A percentile compares a stretch with the other conserved stretches of the same genome.
Conservation (phyloP, 2,113 vertebrate genomes). For the Willisornis vidua region DNA sequence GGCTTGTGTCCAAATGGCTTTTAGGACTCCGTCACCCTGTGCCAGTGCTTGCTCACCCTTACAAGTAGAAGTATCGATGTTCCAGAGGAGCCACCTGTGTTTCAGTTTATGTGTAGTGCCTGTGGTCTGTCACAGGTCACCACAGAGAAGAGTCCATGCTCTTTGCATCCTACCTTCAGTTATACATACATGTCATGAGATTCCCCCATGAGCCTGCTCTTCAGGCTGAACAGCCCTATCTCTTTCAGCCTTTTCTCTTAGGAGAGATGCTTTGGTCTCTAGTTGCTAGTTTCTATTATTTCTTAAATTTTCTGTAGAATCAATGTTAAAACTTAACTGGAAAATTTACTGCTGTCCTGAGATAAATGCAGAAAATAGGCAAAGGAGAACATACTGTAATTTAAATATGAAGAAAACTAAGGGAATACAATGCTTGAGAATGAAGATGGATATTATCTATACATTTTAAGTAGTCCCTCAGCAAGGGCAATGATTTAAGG, state of each 20-base stretch:
- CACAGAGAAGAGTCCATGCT: background rate
- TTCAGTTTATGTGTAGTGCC: background rate
- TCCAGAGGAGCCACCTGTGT: background rate
- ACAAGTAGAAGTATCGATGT: background rate
- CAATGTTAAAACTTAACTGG: background rate
- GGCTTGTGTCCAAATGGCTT: background rate
- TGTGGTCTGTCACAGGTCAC: background rate
- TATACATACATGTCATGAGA: background rate
- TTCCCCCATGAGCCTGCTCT: background rate
- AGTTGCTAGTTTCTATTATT: background rate
- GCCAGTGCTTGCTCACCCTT: accelerated
- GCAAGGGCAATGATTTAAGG: background rate
- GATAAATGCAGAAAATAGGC: background rate
- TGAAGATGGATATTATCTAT: background rate
- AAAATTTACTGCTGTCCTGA: background rate
- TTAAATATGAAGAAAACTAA: background rate
- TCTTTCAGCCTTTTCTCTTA: background rate
- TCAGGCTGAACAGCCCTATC: background rate
- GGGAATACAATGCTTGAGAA: background rate
- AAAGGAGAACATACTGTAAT: background rate
- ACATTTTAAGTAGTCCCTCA: background rate
- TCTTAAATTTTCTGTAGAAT: background rate
- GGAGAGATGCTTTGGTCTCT: background rate
- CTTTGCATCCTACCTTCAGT: background rate
- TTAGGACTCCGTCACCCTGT: background rate